Evolutionary conservation across 2,888 invertebrate species (phyloP).

Genomic region (Iselma pallidipennis): DNA sequence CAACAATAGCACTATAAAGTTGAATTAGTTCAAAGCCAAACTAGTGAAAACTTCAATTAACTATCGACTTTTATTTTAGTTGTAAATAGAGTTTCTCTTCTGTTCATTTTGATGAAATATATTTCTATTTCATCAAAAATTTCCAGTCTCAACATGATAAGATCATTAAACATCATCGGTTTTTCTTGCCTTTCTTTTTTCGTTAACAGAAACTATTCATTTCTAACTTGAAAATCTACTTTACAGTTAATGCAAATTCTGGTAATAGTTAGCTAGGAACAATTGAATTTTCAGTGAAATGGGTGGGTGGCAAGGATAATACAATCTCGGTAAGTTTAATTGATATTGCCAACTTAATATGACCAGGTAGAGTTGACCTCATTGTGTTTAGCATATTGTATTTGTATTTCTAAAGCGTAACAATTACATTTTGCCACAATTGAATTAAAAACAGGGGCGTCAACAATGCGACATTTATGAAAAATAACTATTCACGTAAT

Average conservation of each 20-base stretch:
- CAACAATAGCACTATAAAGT: slow-evolving; percentile 10
- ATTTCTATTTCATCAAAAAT: not conserved
- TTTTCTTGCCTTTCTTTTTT: not conserved
- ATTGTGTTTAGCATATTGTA: not conserved
- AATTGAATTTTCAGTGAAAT: not conserved
- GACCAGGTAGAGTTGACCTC: not conserved
- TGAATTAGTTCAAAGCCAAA: slow-evolving; percentile 15
- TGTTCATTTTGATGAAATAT: not conserved
- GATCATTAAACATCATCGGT: not conserved
- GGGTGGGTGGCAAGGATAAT: not conserved
- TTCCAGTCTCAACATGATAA: not conserved
- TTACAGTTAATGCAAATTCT: not conserved
- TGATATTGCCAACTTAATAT: not conserved
- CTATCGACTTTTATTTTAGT: not conserved
- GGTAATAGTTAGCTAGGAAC: not conserved
- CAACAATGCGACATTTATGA: too few species aligned
- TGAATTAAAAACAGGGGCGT: too few species aligned
- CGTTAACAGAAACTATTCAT: not conserved
- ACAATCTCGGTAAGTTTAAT: not conserved
- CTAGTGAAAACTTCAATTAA: not conserved
- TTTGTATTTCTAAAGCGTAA: too few species aligned
- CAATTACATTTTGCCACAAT: too few species aligned
- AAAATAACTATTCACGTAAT: too few species aligned
- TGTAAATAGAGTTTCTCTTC: not conserved
- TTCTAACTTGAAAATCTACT: not conserved